A percentile compares a stretch with the other conserved stretches of the same genome.
These are phyloP conservation scores for Rhea americana DNA, from an alignment of 2,113 vertebrate species.

Conservation along the genomic window DNA sequence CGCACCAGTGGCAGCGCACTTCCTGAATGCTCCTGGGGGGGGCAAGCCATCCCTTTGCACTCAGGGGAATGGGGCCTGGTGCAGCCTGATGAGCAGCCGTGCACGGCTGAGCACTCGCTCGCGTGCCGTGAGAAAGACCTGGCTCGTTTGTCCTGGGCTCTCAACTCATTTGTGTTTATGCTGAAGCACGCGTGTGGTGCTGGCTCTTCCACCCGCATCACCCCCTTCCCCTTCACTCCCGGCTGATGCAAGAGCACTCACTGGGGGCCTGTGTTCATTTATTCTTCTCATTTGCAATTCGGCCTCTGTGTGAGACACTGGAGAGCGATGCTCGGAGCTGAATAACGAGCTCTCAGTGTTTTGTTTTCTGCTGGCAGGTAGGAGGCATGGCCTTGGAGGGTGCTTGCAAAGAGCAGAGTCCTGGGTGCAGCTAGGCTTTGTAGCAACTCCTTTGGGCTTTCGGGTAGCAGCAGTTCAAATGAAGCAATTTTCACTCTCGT, in stretches of 20 bases:
- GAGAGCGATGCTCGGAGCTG: background rate
- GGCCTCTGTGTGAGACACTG: background rate
- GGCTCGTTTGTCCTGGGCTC: background rate
- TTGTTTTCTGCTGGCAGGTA: background rate
- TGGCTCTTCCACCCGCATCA: background rate
- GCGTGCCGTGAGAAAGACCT: background rate
- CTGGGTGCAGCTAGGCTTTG: background rate
- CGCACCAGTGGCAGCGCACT: background rate
- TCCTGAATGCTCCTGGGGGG: background rate
- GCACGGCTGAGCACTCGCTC: no score
- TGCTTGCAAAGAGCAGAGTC: background rate
- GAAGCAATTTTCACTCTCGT: background rate
- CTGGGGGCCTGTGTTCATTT: background rate
- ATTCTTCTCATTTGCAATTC: background rate
- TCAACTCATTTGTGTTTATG: fast-evolving
- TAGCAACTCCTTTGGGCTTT: background rate
- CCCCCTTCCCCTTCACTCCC: background rate
- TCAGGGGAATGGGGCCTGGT: background rate
- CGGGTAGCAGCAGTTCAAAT: background rate
- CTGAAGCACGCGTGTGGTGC: background rate
- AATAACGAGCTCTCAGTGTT: background rate
- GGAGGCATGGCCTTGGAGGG: background rate
- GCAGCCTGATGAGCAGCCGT: background rate
- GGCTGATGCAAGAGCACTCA: background rate
- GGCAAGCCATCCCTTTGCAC: fast-evolving